Percentiles rank a stretch among this genome's conserved stretches.
phyloP scores from a whole-genome alignment of 2,888 invertebrate species.

The Rugalucina vietnamica region DNA sequence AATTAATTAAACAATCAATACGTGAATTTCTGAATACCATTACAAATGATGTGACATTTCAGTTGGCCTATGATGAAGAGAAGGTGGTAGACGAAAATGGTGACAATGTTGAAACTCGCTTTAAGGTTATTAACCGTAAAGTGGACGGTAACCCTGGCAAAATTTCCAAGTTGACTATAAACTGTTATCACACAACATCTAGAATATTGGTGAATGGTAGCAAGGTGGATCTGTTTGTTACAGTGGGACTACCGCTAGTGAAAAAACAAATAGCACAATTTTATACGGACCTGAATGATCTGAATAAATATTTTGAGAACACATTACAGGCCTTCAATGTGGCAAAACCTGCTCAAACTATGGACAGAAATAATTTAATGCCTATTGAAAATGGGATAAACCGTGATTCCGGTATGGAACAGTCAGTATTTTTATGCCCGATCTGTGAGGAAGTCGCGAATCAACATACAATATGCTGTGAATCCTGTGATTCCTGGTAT shows the following conservation, averaged over 20 bases:
- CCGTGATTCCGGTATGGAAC: too few relatives aligned
- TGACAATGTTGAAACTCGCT: background rate
- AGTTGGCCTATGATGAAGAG: too few relatives aligned
- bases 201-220: background rate
- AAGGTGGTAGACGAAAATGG: background rate
- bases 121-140: background rate
- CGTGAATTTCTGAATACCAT: background rate
- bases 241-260: too few relatives aligned
- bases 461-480: background rate
- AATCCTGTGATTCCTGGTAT: background rate
- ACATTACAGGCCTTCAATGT: too few relatives aligned
- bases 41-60: too few relatives aligned
- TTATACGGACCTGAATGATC: too few relatives aligned
- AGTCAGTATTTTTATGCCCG: too few relatives aligned
- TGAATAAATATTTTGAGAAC: too few relatives aligned
- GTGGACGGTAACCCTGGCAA: background rate
- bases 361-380: too few relatives aligned
- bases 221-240: background rate
- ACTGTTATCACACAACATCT: constrained; percentile 3
- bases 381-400: too few relatives aligned
- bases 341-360: too few relatives aligned
- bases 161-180: background rate
- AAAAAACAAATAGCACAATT: too few relatives aligned
- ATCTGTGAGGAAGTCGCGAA: background rate
- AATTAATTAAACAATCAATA: background rate